Base-by-base conservation (phyloP, 2,113 vertebrate species). In the Podarcis muralis region DNA sequence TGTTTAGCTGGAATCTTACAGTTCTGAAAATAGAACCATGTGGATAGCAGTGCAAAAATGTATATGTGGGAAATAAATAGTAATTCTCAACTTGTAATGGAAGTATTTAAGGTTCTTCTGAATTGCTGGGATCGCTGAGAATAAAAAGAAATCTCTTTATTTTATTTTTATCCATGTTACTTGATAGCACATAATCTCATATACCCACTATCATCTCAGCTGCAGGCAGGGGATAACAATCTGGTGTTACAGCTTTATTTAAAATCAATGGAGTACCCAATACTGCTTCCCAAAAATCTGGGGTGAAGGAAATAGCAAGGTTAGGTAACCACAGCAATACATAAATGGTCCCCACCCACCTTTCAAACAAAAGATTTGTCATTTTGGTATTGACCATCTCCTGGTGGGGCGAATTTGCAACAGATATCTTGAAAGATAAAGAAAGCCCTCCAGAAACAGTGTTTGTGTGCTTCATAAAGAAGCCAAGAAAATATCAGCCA, bases 151-250 rank as follows among this genome's bases (percentile, higher is more conserved):
- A 22, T 80, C 37, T 25, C 53, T 92, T 90, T 87, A 87, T 91
- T 92, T 95, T 85, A 9, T 62, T 62, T 62, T 62, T 62, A 53
- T 87, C 72, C 77, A 68, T 68, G 75, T 79, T 89, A 68, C 3
- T 30, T 74, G 87, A 84, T 30, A 68, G 75, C 32, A 87, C 20
- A 57, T 65, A 40, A 9, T 77, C 0, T 0, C 40, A 40, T 79
- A 75, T 65, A 90, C 23, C 80, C 32, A 1, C 62, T 87, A 78
- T 94, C 92, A 92, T 80, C 91, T 93, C 90, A 81, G 83, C 71
- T 88, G 91, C 57, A 30, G 30, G 43, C 76, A 23, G 71, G 37
- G 48, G 76, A 76, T 86, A 82, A 84, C 75, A 88, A 85, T 22
- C 80, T 57, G 43, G 71, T 77, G 84, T 89, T 88, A 89, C 32